phyloP scores from a whole-genome alignment of 2,888 invertebrate species.

The Tetropium fuscum region DNA sequence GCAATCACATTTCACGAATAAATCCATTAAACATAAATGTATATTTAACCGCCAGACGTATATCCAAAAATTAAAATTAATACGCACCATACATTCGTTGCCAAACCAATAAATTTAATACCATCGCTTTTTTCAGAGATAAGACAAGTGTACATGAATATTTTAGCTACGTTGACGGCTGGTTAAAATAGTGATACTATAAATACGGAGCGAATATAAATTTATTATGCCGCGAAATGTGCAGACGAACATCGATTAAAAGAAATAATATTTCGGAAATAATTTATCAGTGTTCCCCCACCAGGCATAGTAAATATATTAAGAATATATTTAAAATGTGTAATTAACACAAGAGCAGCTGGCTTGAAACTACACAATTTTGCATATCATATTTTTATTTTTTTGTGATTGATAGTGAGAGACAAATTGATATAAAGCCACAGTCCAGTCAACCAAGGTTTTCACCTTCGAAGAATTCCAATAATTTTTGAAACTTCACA shows the following conservation, averaged over 20 bases:
- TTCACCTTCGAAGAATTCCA: too few species aligned
- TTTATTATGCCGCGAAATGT: neutral
- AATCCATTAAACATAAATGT: too few species aligned
- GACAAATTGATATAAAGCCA: too few species aligned
- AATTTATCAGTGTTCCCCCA: neutral
- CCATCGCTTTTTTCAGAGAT: constrained; percentile 11
- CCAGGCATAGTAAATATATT: neutral
- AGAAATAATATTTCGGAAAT: neutral
- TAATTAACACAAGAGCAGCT: too few species aligned
- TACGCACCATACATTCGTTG: constrained; percentile 4
- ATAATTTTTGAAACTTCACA: too few species aligned
- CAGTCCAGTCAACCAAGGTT: too few species aligned
- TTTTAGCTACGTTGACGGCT: neutral
- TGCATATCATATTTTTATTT: too few species aligned
- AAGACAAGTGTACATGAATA: constrained; percentile 7
- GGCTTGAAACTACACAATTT: too few species aligned
- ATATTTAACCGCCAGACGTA: too few species aligned
- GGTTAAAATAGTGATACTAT: constrained; percentile 4
- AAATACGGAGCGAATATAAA: constrained; percentile 1
- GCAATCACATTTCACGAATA: too few species aligned
- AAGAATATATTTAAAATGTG: too few species aligned
- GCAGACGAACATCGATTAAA: neutral
- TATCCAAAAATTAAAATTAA: neutral
- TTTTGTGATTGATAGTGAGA: too few species aligned
- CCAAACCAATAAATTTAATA: constrained; percentile 18